Base-by-base conservation (phyloP, 2,113 vertebrate species). In the Machaerirhynchus nigripectus region DNA sequence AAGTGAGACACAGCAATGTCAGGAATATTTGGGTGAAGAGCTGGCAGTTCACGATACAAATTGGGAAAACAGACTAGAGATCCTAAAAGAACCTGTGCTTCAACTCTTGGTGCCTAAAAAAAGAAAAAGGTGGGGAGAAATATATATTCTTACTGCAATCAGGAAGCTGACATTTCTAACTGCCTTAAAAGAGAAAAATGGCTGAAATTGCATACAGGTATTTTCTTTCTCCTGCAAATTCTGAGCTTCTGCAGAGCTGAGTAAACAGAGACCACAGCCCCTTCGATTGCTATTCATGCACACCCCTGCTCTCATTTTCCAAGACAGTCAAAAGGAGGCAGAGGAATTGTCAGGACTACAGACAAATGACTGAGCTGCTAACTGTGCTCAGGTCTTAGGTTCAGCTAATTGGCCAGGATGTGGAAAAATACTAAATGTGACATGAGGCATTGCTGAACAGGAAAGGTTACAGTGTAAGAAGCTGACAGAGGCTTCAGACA, bases 1-100 rank as follows among this genome's bases (percentile, higher is more conserved):
- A 99, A 99, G 50, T 99, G 99, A 94, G 99, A 99, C 56, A 99
- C 96, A 81, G 98, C 98, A 87, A 99, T 98, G 15, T 99, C 99
- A 40, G 99, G 98, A 69, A 98, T 98, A 95, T 98, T 99, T 94
- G 99, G 99, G 65, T 99, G 99, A 23, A 99, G 98, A 84, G 99
- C 99, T 67, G 99, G 99, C 61, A 99, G 98, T 93, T 99, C 99
- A 89, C 96, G 98, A n/a, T 99, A 99, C 27, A 99, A 98, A 97
- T 99, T 99, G 37, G 99, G 99, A 96, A 99, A 99, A 96, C 99
- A 99, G 90, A 99, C 99, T 88, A 99, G 97, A 95, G 99, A 99
- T 30, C 99, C 99, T 84, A 99, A 98, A 81, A 99, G 98, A 94
- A 99, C 99, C 96, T 99, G 99, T 60, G 99, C 99, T 98, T 99